phyloP scores from a whole-genome alignment of 2,797 vertebrate species.

The Cryptoprocta ferox region DNA sequence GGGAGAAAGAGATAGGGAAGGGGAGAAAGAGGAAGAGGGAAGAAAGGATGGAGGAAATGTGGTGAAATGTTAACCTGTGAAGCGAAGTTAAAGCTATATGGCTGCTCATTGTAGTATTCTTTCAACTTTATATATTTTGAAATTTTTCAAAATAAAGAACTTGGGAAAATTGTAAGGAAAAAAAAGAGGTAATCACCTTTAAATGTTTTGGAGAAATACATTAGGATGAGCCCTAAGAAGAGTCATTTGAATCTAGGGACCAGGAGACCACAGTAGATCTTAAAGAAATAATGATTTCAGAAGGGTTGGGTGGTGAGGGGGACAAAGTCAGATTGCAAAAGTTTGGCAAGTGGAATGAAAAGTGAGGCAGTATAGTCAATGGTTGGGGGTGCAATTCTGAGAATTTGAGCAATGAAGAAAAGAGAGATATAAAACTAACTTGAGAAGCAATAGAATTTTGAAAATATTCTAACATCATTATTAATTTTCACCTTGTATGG shows the following conservation, averaged over 20 bases:
- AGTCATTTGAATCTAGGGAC: not conserved
- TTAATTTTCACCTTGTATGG: not conserved
- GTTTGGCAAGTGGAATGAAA: not conserved
- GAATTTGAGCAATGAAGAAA: not conserved
- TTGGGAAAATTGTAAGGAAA: not conserved
- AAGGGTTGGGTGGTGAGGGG: not conserved
- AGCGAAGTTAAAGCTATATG: not conserved
- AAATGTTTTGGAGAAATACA: conserved; percentile 25
- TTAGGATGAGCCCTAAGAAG: not conserved
- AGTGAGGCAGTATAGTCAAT: not conserved
- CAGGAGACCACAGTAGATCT: not conserved
- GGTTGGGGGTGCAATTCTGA: not conserved
- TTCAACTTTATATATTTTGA: not conserved
- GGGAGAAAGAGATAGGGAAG: not conserved
- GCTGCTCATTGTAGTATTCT: not conserved
- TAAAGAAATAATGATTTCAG: conserved; percentile 8
- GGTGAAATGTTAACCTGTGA: not conserved
- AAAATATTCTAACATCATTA: not conserved
- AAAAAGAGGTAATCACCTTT: not conserved
- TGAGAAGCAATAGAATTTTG: conserved; percentile 36
- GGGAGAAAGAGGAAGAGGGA: not conserved
- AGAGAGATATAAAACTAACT: not conserved
- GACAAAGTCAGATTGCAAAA: not conserved
- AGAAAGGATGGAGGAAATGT: not conserved
- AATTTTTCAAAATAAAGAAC: conserved; percentile 11